Evolutionary conservation across 2,113 vertebrate genomes (phyloP), one percentile per base, ranked within the genome.

Genomic region (Lagenorhynchus albirostris): DNA sequence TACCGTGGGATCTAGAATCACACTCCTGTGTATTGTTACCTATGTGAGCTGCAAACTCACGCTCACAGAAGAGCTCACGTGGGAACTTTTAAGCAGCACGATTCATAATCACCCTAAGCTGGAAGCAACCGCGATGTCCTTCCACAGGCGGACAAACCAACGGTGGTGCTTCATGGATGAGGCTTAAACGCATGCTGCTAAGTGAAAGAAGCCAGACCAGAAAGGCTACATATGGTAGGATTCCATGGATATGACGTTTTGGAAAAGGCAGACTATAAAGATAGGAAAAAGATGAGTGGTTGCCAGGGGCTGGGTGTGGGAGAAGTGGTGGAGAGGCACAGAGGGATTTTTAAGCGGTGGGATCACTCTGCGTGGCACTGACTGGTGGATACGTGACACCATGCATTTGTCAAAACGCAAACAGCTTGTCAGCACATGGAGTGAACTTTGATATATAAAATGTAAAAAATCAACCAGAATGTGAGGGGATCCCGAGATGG

Each of bases 1-100:
- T 4, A 2, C 14, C 29, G 0, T 0, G 0, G 1, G 25, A 25
- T 1, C 53, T 14, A 1, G 53, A 10, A 2, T 15, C 18, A 4
- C 50, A 1, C 14, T 8, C 25, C 33, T 23, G 0, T 0, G 63
- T 1, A 0, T 53, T 17, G 84, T 26, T 5, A 10, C 44, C 41
- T 3, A 1, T 0, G 33, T 10, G 25, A 36, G 3, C 1, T 2
- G 60, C 7, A 29, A 29, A 36, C 74, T 41, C 47, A 1, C 0
- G 1, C 6, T 20, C 83, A 12, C 31, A 2, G 36, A 8, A 20
- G 33, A 38, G 8, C 63, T 38, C 2, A 3, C 8, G 2, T 1
- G 4, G 0, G 36, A 20, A 6, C 6, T 1, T 65, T 20, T n/a
- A 41, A 44, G 41, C 26, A 15, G 76, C 20, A 0, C 10, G 26